Evolutionary conservation across 1,140 invertebrate species (phyloP).

Genomic region (Temnothorax curvispinosus): DNA sequence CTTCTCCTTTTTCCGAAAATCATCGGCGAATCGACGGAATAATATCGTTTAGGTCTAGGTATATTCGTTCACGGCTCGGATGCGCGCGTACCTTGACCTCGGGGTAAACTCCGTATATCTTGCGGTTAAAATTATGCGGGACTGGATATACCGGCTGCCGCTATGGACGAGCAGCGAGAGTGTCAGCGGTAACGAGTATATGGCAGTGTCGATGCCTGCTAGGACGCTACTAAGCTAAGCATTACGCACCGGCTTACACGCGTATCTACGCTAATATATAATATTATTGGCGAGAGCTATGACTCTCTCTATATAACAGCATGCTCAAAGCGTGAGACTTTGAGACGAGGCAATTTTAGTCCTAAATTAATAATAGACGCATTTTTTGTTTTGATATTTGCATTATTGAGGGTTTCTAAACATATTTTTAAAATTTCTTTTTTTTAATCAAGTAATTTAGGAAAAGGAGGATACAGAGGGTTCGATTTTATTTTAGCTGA

Average conservation of each 20-base stretch:
- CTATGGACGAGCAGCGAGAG: constrained; percentile 32
- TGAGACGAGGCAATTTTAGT: background rate
- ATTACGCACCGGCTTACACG: constrained; percentile 37
- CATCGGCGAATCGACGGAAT: constrained; percentile 40
- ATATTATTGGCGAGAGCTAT: constrained; percentile 1
- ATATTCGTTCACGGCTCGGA: background rate
- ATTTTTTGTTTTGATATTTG: background rate
- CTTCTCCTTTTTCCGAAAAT: background rate
- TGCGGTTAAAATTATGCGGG: constrained; percentile 63
- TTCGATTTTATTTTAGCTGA: constrained; percentile 2
- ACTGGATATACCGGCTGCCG: constrained; percentile 57
- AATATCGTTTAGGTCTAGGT: constrained; percentile 15
- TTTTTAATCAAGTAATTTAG: background rate
- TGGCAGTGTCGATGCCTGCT: constrained; percentile 39
- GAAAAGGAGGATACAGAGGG: too few species aligned
- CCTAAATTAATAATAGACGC: background rate
- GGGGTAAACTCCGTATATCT: constrained; percentile 56
- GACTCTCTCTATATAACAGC: background rate
- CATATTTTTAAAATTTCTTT: background rate
- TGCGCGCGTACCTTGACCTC: constrained; percentile 49
- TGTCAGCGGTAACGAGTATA: constrained; percentile 51
- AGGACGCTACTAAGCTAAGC: constrained; percentile 35
- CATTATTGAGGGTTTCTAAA: background rate
- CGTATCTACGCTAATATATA: constrained; percentile 12
- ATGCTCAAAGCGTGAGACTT: background rate